phyloP scores from a whole-genome alignment of 2,888 invertebrate species.

The Drosophila anceps region DNA sequence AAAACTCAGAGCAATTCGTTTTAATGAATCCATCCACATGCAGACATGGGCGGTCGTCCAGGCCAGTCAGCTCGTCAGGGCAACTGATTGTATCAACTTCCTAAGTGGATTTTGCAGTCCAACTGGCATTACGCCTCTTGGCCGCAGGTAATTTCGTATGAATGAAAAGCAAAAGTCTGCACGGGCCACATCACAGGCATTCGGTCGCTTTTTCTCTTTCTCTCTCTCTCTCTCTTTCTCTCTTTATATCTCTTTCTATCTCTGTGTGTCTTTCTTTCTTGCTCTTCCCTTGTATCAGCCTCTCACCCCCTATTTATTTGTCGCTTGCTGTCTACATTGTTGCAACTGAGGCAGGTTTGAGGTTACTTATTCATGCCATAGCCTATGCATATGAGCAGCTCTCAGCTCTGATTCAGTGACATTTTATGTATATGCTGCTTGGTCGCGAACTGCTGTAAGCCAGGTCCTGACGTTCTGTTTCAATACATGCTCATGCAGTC shows the following conservation, averaged over 20 bases:
- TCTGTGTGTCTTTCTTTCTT: neutral
- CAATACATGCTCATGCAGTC: slow-evolving; percentile 62
- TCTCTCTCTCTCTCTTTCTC: neutral
- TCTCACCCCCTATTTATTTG: neutral
- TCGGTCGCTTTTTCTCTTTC: neutral
- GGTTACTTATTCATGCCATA: slow-evolving; percentile 47
- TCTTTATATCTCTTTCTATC: neutral
- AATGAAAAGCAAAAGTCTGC: slow-evolving; percentile 78
- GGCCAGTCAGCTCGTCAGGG: slow-evolving; percentile 58
- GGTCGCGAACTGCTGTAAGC: slow-evolving; percentile 24
- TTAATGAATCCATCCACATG: slow-evolving; percentile 81
- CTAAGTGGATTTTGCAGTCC: slow-evolving; percentile 81
- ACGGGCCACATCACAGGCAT: slow-evolving; percentile 33
- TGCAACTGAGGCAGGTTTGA: slow-evolving; percentile 22
- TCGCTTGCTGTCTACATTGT: slow-evolving; percentile 17
- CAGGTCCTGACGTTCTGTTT: slow-evolving; percentile 49
- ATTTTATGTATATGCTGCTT: slow-evolving; percentile 37
- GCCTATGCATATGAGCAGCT: slow-evolving; percentile 60
- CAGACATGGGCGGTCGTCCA: slow-evolving; percentile 45
- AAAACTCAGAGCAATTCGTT: slow-evolving; percentile 79
- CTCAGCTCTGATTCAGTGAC: slow-evolving; percentile 38
- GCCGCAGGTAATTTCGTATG: slow-evolving; percentile 82
- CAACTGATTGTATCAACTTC: slow-evolving; percentile 81
- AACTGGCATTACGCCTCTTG: slow-evolving; percentile 81
- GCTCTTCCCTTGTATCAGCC: neutral